Evolutionary conservation across 2,888 invertebrate genomes (phyloP), one percentile per base, ranked within the genome.

Genomic region (Acleris holmiana): DNA sequence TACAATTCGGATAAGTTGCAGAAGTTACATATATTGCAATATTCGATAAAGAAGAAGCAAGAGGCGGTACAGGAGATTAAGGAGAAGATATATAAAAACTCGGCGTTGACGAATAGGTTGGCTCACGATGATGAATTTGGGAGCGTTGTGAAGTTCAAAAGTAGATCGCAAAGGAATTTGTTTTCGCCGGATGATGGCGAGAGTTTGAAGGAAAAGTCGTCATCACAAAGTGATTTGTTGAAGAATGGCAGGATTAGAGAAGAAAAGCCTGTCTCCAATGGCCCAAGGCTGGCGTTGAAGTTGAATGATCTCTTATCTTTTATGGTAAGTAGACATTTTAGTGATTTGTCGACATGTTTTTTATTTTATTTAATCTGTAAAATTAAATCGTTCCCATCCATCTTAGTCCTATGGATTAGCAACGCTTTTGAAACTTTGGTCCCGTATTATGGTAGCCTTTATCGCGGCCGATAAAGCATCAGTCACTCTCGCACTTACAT

Each of bases 1-100:
- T 97, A 97, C 75, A 94, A 94, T 49, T 93, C 96, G 6, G 93
- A 93, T 2, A 95, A 95, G 70, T 83, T 97, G n/a, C 93, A 95
- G 61, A 94, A 94, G 73, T 76, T 96, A 40, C 96, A 96, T 79
- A 91, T 94, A 47, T 83, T 95, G 17, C 96, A 96, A 89, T 94
- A 96, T 69, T 93, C 95, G 4, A 95, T 96, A 65, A 95, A 95
- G 79, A 95, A 95, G 74, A 93, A 94, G 61, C 93, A 94, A 48
- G 93, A 95, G 23, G 95, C 95, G 6, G 95, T 94, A 0, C 90
- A 93, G 60, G 93, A 91, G 23, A 88, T 93, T 21, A 93, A 93
- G 60, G 90, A 91, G 68, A 82, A 85, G 29, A 93, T 93, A 47
- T 91, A 90, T 56, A 85, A 88, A 61, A 93, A 89, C 67, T 92